Percentiles rank a stretch among this genome's conserved stretches.
Conservation (phyloP, 2,888 invertebrate genomes). For the Amiota minor region DNA sequence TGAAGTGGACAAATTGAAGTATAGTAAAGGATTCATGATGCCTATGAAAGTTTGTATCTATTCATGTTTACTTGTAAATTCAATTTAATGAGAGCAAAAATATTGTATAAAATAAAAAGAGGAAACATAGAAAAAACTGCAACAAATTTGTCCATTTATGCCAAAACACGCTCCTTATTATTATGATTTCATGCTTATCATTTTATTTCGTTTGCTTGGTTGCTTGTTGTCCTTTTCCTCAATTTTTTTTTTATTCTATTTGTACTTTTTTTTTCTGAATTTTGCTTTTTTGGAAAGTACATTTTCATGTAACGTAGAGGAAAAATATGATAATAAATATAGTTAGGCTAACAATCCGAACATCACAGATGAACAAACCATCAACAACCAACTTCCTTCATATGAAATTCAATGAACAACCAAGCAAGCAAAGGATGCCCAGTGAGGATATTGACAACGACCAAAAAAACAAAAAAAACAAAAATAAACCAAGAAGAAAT, state of each 20-base stretch:
- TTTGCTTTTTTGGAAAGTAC: slow-evolving; percentile 50
- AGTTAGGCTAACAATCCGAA: slow-evolving; percentile 49
- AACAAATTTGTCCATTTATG: slow-evolving; percentile 55
- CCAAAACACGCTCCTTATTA: slow-evolving; percentile 64
- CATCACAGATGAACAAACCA: background rate
- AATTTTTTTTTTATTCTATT: slow-evolving; percentile 15
- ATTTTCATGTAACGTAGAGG: slow-evolving; percentile 58
- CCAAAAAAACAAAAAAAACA: background rate
- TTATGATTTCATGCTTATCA: slow-evolving; percentile 66
- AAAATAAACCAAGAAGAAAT: background rate
- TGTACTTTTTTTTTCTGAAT: slow-evolving; percentile 13
- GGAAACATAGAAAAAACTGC: slow-evolving; percentile 21
- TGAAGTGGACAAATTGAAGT: slow-evolving; percentile 17
- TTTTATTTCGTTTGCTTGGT: slow-evolving; percentile 57
- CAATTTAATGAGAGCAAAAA: slow-evolving; percentile 6
- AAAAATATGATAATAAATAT: slow-evolving; percentile 54
- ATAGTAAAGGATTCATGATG: no score
- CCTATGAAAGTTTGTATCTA: background rate
- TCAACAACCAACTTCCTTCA: background rate
- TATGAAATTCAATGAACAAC: background rate
- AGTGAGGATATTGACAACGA: background rate
- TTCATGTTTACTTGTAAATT: slow-evolving; percentile 8
- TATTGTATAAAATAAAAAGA: background rate
- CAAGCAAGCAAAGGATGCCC: background rate
- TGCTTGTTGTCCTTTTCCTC: slow-evolving; percentile 24